Percentiles rank a stretch among this genome's conserved stretches.
Evolutionary conservation across 2,113 vertebrate genomes (phyloP).

Genomic region (Rhegmatorhina hoffmannsi): DNA sequence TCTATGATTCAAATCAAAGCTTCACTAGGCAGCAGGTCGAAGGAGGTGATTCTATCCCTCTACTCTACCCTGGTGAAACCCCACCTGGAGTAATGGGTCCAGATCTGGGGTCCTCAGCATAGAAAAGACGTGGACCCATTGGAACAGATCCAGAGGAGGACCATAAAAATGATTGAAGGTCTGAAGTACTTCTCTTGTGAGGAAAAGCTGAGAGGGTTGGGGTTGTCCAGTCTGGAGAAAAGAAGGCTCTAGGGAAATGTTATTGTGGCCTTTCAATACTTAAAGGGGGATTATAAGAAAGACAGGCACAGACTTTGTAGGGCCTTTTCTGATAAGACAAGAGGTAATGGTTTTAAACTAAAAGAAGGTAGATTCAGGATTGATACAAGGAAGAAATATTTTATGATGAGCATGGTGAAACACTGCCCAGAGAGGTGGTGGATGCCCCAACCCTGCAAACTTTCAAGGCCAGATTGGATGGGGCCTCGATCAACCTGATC

Average conservation of each 20-base stretch:
- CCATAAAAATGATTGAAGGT: accelerated
- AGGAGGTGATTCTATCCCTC: not conserved
- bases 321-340: not conserved
- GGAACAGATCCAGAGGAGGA: accelerated
- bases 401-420: not conserved
- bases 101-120: accelerated
- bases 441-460: not conserved
- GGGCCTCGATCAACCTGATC: not conserved
- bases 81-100: not conserved
- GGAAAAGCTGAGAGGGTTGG: not conserved
- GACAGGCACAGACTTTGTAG: not conserved
- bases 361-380: not conserved
- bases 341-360: not conserved
- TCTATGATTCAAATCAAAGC: not conserved
- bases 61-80: not conserved
- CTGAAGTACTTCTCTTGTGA: accelerated
- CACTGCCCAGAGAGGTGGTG: not conserved
- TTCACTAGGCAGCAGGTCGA: not conserved
- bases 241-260: not conserved
- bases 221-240: not conserved
- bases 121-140: not conserved
- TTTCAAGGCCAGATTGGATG: not conserved
- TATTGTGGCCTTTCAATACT: not conserved
- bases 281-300: not conserved
- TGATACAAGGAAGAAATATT: not conserved